Base-by-base conservation (phyloP, 2,888 invertebrate species). In the Anodontia alba region DNA sequence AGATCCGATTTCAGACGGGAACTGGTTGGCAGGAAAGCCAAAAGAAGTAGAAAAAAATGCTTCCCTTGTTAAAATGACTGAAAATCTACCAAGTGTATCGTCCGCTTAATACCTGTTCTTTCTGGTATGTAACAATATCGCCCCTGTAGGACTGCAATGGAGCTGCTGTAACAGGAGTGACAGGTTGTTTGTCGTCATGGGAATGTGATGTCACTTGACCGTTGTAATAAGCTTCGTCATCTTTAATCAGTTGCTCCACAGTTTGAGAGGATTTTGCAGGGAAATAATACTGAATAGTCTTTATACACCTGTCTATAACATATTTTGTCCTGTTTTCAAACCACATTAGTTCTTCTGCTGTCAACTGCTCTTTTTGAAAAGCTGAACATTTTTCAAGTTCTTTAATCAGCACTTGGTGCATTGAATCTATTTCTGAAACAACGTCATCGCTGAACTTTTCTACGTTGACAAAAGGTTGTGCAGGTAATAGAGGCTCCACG, bases 51-150 rank as follows among this genome's bases (percentile, higher is more conserved):
- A n/a, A n/a, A n/a, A n/a, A n/a, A n/a, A n/a, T n/a, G n/a, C n/a
- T n/a, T n/a, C n/a, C n/a, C n/a, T n/a, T n/a, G n/a, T n/a, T n/a
- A n/a, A n/a, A n/a, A n/a, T n/a, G n/a, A n/a, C n/a, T n/a, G n/a
- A n/a, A n/a, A n/a, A n/a, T n/a, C n/a, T n/a, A n/a, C n/a, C n/a
- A n/a, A n/a, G n/a, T n/a, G n/a, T n/a, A n/a, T n/a, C n/a, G n/a
- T n/a, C n/a, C n/a, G n/a, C n/a, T n/a, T 42, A 42, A 42, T 57
- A 57, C 57, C 29, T 29, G 57, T 29, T 57, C 57, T 57, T 57
- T 57, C 57, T 17, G 26, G 7, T 7, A 29, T 26, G 7, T 3
- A 23, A 57, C 7, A n/a, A n/a, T n/a, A n/a, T n/a, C n/a, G n/a
- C n/a, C n/a, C 17, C 29, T 57, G 26, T n/a, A n/a, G 51, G 51